Evolutionary conservation across 2,888 invertebrate species (phyloP), one percentile per base, ranked within the genome.

Genomic region (Platycheirus rosarum): DNA sequence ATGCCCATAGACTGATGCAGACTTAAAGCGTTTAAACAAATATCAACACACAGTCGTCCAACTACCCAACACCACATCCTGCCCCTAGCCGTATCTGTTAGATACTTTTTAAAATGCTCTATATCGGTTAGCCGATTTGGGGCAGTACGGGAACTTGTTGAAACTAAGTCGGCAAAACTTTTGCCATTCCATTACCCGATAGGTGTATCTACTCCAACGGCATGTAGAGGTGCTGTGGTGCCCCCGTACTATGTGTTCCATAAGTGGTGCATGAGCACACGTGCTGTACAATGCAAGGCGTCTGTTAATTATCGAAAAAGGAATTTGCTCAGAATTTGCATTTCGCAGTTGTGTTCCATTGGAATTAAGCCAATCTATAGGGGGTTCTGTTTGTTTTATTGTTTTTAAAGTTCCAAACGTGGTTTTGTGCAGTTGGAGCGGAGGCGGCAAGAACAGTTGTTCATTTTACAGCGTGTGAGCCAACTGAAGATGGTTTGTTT

Each of bases 291-390:
- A 9, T 49, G 55, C 37, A 9, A 65, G 40, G 57, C 32, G 55
- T 48, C 48, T 53, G 53, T 76, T 75, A 75, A 75, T 75, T 76
- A 76, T 63, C 62, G 44, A 62, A 62, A 76, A 53, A 76, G 69
- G 62, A 76, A 75, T 75, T 65, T 55, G 55, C 37, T 73, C 48
- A 63, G 26, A 65, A 55, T 65, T 75, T 68, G 44, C 68, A 75
- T 76, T 62, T 53, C 53, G 40, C 18, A 16, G 23, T 32, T 35
- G 29, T 44, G 26, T 32, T 44, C 2, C 6, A 29, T 44, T 40
- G 23, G 37, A 40, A 23, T 42, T 16, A 60, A 60, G 60, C 26
- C 42, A 60, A 60, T 60, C 60, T 60, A 42, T n/a, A n/a, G 29
- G 18, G 53, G 42, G n/a, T 55, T 40, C 16, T 16, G 11, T 26